Percentiles rank a stretch among this genome's conserved stretches.
Conservation (phyloP, 2,888 invertebrate species). For the Myopa testacea region DNA sequence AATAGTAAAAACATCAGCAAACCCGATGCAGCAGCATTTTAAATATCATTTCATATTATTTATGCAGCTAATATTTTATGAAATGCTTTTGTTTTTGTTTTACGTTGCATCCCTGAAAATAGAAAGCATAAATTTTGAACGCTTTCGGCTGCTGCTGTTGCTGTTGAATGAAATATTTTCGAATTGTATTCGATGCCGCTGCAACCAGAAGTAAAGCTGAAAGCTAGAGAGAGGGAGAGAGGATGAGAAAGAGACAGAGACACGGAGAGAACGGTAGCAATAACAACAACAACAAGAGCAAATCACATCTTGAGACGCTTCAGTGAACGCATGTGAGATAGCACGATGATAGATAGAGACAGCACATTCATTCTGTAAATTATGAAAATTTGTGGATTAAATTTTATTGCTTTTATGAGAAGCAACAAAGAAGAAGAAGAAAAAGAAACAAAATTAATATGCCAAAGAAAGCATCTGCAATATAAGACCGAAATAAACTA, state of each 20-base stretch:
- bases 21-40: constrained; percentile 2
- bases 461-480: background rate
- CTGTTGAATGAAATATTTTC: background rate
- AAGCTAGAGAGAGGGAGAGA: background rate
- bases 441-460: background rate
- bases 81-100: constrained; percentile 11
- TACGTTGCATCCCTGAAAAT: background rate
- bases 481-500: background rate
- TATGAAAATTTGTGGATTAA: constrained; percentile 31
- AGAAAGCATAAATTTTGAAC: background rate
- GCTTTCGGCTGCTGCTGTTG: background rate
- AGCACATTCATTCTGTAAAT: constrained; percentile 21
- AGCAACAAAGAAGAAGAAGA: background rate
- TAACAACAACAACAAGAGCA: background rate
- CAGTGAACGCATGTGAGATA: too few species aligned
- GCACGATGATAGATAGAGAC: too few species aligned
- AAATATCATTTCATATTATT: constrained; percentile 19
- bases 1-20: background rate
- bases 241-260: background rate
- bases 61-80: constrained; percentile 26
- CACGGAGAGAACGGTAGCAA: background rate
- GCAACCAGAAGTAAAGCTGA: too few species aligned
- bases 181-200: background rate
- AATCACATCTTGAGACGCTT: too few species aligned
- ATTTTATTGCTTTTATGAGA: constrained; percentile 14